Evolutionary conservation across 2,797 vertebrate genomes (phyloP).

Genomic region (Dendrocincla fuliginosa): DNA sequence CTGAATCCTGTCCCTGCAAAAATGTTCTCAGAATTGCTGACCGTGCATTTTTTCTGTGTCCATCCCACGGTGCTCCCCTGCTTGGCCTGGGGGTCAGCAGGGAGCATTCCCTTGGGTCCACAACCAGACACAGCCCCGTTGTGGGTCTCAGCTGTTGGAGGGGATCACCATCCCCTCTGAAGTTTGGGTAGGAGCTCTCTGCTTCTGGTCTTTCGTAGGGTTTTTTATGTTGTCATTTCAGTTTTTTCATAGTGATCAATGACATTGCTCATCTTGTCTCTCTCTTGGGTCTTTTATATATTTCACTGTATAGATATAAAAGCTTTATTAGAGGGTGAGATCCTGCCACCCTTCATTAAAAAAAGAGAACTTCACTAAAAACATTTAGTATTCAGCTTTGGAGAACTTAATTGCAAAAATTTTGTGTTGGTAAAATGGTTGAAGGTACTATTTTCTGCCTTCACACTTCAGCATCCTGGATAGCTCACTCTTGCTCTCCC

Average conservation of each 20-base stretch:
- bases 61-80: neutral
- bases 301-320: neutral
- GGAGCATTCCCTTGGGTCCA: neutral
- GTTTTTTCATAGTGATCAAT: neutral
- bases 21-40: neutral
- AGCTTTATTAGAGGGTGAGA: neutral
- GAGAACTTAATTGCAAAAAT: neutral
- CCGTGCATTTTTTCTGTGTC: neutral
- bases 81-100: neutral
- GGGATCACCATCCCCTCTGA: neutral
- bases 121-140: neutral
- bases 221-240: neutral
- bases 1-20: neutral
- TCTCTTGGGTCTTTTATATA: neutral
- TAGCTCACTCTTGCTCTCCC: neutral
- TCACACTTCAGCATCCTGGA: neutral
- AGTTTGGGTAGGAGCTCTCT: neutral
- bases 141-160: neutral
- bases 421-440: neutral
- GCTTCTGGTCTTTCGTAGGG: neutral
- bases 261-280: neutral
- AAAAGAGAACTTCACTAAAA: neutral
- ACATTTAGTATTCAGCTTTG: neutral
- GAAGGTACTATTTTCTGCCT: neutral
- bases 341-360: neutral